Conservation (phyloP, 2,797 vertebrate species). For the Linurgus olivaceus region DNA sequence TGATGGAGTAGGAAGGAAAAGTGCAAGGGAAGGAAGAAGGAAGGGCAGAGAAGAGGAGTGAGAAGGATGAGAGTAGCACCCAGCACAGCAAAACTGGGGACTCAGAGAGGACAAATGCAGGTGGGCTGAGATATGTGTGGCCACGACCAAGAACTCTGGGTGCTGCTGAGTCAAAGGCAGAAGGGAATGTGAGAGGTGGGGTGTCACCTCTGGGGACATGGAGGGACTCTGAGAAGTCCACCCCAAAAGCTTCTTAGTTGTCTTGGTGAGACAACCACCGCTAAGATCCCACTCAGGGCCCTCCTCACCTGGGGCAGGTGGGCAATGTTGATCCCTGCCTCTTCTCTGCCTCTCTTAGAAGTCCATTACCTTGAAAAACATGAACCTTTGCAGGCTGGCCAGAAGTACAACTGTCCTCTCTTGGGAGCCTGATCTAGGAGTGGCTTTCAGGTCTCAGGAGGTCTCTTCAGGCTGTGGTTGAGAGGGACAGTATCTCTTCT, state of each 20-base stretch:
- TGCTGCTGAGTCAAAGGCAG: background rate
- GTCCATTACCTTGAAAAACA: background rate
- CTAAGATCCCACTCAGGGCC: fast-evolving
- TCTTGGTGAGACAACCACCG: background rate
- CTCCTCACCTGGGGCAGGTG: background rate
- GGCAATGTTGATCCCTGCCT: background rate
- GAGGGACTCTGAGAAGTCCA: background rate
- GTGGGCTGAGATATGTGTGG: background rate
- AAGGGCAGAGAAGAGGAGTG: background rate
- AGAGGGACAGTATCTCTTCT: background rate
- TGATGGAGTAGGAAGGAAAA: background rate
- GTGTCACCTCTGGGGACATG: background rate
- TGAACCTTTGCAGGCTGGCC: background rate
- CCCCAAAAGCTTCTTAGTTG: background rate
- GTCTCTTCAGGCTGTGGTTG: background rate
- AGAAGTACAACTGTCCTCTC: background rate
- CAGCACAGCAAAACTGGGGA: background rate
- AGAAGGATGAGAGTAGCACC: background rate
- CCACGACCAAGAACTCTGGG: background rate
- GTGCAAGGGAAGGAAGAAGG: background rate
- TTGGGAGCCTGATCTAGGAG: background rate
- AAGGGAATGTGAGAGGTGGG: background rate
- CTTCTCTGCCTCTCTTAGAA: background rate
- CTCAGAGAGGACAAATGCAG: background rate
- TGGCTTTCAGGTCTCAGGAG: background rate